Percentiles rank a stretch among this genome's conserved stretches.
These are phyloP conservation scores for Galleria mellonella DNA, from an alignment of 1,140 invertebrate genomes.

Conservation along the genomic window DNA sequence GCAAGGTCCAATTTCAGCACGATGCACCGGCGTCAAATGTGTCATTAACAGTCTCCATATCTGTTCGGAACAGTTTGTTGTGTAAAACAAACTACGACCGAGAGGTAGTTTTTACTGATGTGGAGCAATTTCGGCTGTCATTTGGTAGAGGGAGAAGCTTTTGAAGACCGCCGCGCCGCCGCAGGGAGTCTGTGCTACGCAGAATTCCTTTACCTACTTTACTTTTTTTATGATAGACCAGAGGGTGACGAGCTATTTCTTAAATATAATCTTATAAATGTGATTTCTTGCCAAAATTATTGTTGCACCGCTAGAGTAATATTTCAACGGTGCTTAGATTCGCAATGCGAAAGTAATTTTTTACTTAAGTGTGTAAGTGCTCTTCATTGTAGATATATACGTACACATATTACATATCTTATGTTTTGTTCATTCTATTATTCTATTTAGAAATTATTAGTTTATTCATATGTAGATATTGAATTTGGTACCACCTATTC, in stretches of 20 bases:
- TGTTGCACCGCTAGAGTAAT: too few species aligned
- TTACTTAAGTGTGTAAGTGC: too few species aligned
- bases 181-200: conserved; percentile 44
- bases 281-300: conserved; percentile 4
- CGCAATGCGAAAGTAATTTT: too few species aligned
- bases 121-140: conserved; percentile 66
- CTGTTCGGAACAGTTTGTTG: conserved; percentile 43
- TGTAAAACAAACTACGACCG: conserved; percentile 61
- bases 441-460: too few species aligned
- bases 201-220: conserved; percentile 48
- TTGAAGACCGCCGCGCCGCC: conserved; percentile 47
- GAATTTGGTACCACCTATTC: too few species aligned
- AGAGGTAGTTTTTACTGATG: conserved; percentile 44
- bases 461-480: too few species aligned
- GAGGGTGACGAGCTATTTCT: conserved; percentile 7
- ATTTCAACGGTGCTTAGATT: too few species aligned
- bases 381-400: too few species aligned
- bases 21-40: conserved; percentile 36
- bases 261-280: conserved; percentile 1
- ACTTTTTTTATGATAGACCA: conserved; percentile 32
- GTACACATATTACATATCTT: too few species aligned
- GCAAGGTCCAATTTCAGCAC: conserved; percentile 17
- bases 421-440: too few species aligned
- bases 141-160: conserved; percentile 32
- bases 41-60: conserved; percentile 33